Percentiles rank a stretch among this genome's conserved stretches.
Conservation (phyloP, 2,888 invertebrate genomes). For the Pseudoips prasinana region DNA sequence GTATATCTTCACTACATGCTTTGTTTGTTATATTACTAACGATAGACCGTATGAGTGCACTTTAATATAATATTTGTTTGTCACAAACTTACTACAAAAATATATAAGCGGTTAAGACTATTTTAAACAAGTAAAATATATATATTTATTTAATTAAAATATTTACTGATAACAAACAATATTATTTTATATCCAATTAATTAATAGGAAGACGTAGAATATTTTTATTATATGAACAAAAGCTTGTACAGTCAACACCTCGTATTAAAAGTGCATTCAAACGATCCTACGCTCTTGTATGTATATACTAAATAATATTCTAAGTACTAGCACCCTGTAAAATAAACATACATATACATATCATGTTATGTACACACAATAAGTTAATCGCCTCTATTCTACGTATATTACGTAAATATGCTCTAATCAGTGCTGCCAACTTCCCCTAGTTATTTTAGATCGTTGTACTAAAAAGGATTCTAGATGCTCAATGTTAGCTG, state of each 20-base stretch:
- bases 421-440: constrained; percentile 19
- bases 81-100: too few relatives aligned
- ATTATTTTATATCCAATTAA: too few relatives aligned
- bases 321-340: constrained; percentile 75
- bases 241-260: too few relatives aligned
- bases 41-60: constrained; percentile 45
- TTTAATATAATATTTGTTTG: not conserved
- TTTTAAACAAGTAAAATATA: too few relatives aligned
- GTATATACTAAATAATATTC: constrained; percentile 41
- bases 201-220: too few relatives aligned
- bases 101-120: too few relatives aligned
- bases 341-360: constrained; percentile 57
- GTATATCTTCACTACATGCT: constrained; percentile 43
- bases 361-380: constrained; percentile 55
- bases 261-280: constrained; percentile 44
- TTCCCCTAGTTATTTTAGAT: too few relatives aligned
- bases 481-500: too few relatives aligned
- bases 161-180: too few relatives aligned
- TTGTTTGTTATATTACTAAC: constrained; percentile 22
- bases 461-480: too few relatives aligned
- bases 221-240: too few relatives aligned
- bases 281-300: constrained; percentile 41
- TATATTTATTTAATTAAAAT: too few relatives aligned
- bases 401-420: constrained; percentile 36
- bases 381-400: constrained; percentile 52